phyloP scores from a whole-genome alignment of 2,888 invertebrate species.

The Phrixothrix hirtus region DNA sequence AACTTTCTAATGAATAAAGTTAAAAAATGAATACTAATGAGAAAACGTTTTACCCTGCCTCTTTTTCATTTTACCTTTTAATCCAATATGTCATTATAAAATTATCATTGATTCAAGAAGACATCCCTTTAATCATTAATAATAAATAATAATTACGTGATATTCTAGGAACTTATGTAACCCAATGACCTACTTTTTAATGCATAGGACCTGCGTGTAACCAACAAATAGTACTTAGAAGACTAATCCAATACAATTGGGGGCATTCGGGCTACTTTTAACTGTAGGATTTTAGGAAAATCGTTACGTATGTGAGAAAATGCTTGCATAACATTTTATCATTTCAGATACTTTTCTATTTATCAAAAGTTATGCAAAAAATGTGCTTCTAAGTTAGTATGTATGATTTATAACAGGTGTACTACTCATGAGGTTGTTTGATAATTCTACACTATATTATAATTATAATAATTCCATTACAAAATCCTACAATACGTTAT shows the following conservation, averaged over 20 bases:
- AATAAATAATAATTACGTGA: too few relatives aligned
- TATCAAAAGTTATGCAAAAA: not conserved
- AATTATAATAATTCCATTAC: not conserved
- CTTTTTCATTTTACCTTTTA: too few relatives aligned
- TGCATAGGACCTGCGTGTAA: constrained; percentile 8
- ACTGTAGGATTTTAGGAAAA: too few relatives aligned
- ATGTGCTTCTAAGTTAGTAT: not conserved
- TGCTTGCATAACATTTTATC: not conserved
- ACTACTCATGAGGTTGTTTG: not conserved
- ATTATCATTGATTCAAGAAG: too few relatives aligned
- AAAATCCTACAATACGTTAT: not conserved
- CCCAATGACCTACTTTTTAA: constrained; percentile 9
- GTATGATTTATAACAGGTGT: not conserved
- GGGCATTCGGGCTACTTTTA: too few relatives aligned
- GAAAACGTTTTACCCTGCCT: too few relatives aligned
- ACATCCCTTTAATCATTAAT: too few relatives aligned
- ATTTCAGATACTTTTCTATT: not conserved
- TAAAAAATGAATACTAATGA: too few relatives aligned
- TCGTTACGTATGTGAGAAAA: too few relatives aligned
- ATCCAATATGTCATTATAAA: too few relatives aligned
- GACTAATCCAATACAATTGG: constrained; percentile 4
- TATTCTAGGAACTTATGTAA: too few relatives aligned
- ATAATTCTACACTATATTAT: not conserved
- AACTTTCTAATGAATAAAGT: too few relatives aligned
- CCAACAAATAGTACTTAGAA: constrained; percentile 6